Evolutionary conservation across 1,140 invertebrate genomes (phyloP).

Genomic region (Chymomyza costata): DNA sequence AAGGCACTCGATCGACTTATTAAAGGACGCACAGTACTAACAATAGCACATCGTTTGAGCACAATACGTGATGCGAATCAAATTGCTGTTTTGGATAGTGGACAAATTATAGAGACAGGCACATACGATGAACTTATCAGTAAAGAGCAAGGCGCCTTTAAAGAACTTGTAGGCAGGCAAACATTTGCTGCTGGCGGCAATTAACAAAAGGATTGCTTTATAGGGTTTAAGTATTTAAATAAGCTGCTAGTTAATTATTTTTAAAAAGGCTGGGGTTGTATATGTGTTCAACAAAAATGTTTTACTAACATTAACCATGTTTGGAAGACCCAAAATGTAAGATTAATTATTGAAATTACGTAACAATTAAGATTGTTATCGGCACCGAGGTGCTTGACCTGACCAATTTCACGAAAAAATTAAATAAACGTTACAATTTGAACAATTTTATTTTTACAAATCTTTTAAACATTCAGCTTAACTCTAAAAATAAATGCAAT

Average conservation of each 20-base stretch:
- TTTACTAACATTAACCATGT: no score
- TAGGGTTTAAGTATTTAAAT: no score
- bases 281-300: no score
- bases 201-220: no score
- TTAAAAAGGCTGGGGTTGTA: no score
- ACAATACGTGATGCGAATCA: constrained; percentile 93
- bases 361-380: no score
- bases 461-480: constrained; percentile 32
- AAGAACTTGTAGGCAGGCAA: constrained; percentile 82
- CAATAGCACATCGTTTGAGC: constrained; percentile 94
- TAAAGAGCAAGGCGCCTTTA: constrained; percentile 79
- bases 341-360: no score
- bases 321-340: no score
- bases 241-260: no score
- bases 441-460: constrained; percentile 3
- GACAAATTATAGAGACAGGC: constrained; percentile 88
- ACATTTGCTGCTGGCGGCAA: constrained; percentile 75
- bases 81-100: constrained; percentile 92
- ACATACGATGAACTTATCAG: constrained; percentile 83
- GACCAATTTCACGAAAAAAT: no score
- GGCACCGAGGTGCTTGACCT: no score
- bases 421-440: no score
- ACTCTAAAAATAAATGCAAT: constrained; percentile 68
- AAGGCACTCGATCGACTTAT: constrained; percentile 89
- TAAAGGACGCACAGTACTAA: constrained; percentile 90